A percentile compares a stretch with the other conserved stretches of the same genome.
These are phyloP conservation scores for Rhynchophorus ferrugineus DNA, from an alignment of 1,140 invertebrate genomes.

Conservation along the genomic window DNA sequence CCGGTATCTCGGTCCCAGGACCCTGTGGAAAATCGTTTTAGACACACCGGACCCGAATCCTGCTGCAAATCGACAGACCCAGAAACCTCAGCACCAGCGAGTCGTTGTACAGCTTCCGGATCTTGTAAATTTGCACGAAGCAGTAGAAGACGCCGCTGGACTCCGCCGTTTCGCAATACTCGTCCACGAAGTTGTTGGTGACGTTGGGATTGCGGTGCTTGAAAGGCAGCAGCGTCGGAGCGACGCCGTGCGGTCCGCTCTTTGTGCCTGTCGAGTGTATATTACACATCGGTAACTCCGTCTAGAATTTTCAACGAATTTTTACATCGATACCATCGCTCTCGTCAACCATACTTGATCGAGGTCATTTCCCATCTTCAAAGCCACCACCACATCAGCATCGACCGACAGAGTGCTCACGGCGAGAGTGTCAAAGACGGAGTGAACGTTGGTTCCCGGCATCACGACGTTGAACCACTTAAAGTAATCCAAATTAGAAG, in stretches of 20 bases:
- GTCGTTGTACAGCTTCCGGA: conserved; percentile 14
- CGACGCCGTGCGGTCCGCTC: not conserved
- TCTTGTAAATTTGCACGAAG: conserved; percentile 26
- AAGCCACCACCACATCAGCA: not conserved
- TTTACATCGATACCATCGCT: not conserved
- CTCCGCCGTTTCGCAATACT: not conserved
- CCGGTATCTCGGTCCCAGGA: conserved; percentile 34
- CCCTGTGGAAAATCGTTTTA: conserved; percentile 28
- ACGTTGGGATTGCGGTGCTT: not conserved
- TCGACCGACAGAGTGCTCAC: not conserved
- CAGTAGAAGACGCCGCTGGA: conserved; percentile 3
- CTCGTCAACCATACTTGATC: not conserved
- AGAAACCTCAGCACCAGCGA: conserved; percentile 16
- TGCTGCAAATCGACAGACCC: conserved; percentile 11
- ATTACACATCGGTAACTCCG: not conserved
- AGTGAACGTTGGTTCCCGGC: not conserved
- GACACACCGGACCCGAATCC: too few species aligned
- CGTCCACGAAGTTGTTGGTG: not conserved
- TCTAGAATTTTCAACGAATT: not conserved
- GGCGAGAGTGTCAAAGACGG: not conserved
- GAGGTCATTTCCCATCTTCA: not conserved
- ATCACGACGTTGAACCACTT: not conserved
- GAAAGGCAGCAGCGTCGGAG: not conserved
- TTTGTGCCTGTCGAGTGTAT: not conserved
- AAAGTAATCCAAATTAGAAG: not conserved